A percentile compares a stretch with the other conserved stretches of the same genome.
Conservation (phyloP, 2,113 vertebrate species). For the Ornithorhynchus anatinus region DNA sequence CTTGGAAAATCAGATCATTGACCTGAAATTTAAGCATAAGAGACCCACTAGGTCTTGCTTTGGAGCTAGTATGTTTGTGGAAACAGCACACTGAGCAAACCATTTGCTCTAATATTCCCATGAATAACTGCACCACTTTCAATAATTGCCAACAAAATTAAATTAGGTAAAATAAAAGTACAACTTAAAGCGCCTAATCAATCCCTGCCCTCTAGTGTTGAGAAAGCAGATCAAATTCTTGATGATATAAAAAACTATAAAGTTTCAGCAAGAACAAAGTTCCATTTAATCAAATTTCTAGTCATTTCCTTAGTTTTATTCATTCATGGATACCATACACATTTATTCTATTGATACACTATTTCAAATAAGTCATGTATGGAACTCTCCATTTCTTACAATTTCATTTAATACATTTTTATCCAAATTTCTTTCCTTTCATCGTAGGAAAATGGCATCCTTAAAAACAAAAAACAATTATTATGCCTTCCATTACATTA, state of each 20-base stretch:
- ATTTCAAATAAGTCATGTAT: background rate
- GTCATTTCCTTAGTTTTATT: background rate
- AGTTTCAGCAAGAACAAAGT: constrained; percentile 15
- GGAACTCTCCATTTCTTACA: constrained; percentile 17
- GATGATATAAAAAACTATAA: constrained; percentile 33
- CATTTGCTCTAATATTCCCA: constrained; percentile 3
- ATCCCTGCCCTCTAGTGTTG: constrained; percentile 84
- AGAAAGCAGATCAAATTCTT: constrained; percentile 72
- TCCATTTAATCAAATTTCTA: constrained; percentile 23
- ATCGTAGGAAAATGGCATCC: background rate
- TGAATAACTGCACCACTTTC: constrained; percentile 38
- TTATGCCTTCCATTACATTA: background rate
- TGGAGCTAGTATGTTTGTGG: constrained; percentile 26
- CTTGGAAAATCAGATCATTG: constrained; percentile 23
- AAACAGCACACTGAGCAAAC: background rate
- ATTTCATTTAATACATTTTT: constrained; percentile 25
- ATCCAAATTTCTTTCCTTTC: constrained; percentile 16
- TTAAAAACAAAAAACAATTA: constrained; percentile 2
- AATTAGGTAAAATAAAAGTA: constrained; percentile 64
- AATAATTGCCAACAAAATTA: constrained; percentile 59
- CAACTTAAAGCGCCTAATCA: constrained; percentile 70
- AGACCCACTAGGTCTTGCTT: background rate
- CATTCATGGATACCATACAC: background rate
- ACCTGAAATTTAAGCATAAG: background rate
- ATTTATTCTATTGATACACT: constrained; percentile 6